These are phyloP conservation scores for Scaptomyza hsui DNA, from an alignment of 1,140 invertebrate genomes.

Conservation along the genomic window DNA sequence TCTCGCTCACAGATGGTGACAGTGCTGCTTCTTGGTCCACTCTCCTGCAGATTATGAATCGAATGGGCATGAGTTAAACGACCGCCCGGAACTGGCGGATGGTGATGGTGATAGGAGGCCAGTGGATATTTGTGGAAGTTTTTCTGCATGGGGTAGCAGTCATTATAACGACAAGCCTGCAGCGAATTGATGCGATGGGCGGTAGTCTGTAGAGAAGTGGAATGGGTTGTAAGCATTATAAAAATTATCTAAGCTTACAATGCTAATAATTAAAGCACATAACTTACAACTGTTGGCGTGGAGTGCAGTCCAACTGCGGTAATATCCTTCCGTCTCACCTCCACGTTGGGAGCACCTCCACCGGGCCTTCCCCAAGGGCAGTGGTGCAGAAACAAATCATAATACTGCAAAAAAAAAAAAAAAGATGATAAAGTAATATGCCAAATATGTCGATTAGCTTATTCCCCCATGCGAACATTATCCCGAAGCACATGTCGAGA, in stretches of 20 bases:
- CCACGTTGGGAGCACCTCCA: conserved; percentile 83
- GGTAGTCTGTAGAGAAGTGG: conserved; percentile 47
- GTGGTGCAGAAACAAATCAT: conserved; percentile 84
- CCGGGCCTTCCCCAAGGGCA: conserved; percentile 84
- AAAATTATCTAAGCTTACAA: background rate
- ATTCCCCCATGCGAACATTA: conserved; percentile 20
- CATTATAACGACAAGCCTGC: conserved; percentile 78
- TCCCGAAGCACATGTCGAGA: background rate
- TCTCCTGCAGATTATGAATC: conserved; percentile 70
- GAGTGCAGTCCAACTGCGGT: conserved; percentile 84
- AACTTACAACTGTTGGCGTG: conserved; percentile 79
- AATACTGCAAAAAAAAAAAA: conserved; percentile 73
- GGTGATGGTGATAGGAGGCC: conserved; percentile 64
- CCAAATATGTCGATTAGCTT: background rate
- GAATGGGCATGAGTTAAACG: conserved; percentile 66
- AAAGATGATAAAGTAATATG: background rate
- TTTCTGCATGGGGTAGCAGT: conserved; percentile 75
- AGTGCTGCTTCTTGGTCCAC: conserved; percentile 67
- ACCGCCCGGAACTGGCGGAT: conserved; percentile 47
- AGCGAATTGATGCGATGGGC: conserved; percentile 69
- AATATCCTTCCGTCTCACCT: conserved; percentile 84
- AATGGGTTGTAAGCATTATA: background rate
- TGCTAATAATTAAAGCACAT: background rate
- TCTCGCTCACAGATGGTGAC: conserved; percentile 76
- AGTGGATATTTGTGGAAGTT: conserved; percentile 71